Conservation (phyloP, 2,113 vertebrate species). For the Cisticola juncidis region DNA sequence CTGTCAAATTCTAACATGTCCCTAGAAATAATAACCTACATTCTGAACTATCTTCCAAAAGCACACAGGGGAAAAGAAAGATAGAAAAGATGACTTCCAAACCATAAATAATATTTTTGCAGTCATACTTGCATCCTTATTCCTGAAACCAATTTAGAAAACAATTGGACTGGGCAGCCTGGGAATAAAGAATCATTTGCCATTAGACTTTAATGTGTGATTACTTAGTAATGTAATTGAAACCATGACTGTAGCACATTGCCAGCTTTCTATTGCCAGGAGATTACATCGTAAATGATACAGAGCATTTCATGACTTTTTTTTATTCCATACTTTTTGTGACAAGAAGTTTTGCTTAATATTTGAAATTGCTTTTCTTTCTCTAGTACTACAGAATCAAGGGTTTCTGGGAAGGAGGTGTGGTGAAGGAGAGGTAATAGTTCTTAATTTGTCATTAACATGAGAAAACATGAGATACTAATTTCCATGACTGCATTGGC, state of each 20-base stretch:
- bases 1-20: constrained; percentile 51
- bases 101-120: constrained; percentile 68
- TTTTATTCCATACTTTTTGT: constrained; percentile 31
- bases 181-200: constrained; percentile 73
- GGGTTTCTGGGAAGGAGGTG: neutral
- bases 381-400: neutral
- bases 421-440: neutral
- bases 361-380: neutral
- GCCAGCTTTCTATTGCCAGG: constrained; percentile 58
- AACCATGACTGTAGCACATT: constrained; percentile 62
- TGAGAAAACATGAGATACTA: neutral
- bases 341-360: constrained; percentile 52
- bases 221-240: constrained; percentile 73
- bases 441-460: neutral
- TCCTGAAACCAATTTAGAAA: constrained; percentile 72
- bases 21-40: constrained; percentile 28
- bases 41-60: constrained; percentile 47
- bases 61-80: neutral
- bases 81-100: constrained; percentile 45
- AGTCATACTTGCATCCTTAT: constrained; percentile 57
- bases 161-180: constrained; percentile 58
- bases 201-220: constrained; percentile 69
- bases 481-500: neutral
- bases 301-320: constrained; percentile 23
- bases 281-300: constrained; percentile 65